Conservation (phyloP, 2,888 invertebrate genomes). For the Timema cristinae region DNA sequence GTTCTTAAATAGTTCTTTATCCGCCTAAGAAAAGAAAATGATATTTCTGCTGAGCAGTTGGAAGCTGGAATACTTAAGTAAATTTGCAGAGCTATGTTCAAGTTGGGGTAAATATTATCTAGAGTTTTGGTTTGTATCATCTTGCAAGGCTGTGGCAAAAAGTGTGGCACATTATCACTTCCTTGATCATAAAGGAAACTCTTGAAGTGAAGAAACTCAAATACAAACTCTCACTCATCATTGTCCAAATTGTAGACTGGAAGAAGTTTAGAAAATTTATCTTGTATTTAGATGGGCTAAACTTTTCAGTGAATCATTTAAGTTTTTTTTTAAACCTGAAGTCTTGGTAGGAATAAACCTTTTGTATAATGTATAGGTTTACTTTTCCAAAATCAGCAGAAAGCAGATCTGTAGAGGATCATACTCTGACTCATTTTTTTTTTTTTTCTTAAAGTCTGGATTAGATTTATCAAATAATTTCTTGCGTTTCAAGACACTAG, state of each 20-base stretch:
- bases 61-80: neutral
- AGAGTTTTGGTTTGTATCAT: neutral
- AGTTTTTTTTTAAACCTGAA: too few relatives aligned
- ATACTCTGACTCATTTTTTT: neutral
- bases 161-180: neutral
- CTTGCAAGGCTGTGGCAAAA: constrained; percentile 11
- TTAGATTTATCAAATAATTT: neutral
- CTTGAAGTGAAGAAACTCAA: neutral
- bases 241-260: neutral
- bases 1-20: constrained; percentile 9
- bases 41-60: neutral
- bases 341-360: neutral
- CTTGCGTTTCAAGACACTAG: too few relatives aligned
- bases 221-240: neutral
- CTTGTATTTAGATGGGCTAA: neutral
- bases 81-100: constrained; percentile 6
- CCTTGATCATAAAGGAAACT: neutral
- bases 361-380: neutral
- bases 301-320: too few relatives aligned
- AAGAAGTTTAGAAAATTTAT: neutral
- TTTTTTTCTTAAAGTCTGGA: neutral
- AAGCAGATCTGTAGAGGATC: neutral
- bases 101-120: neutral
- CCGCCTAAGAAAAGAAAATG: neutral
- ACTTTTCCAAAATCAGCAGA: neutral